Evolutionary conservation across 2,113 vertebrate genomes (phyloP).

Genomic region (Lathamus discolor): DNA sequence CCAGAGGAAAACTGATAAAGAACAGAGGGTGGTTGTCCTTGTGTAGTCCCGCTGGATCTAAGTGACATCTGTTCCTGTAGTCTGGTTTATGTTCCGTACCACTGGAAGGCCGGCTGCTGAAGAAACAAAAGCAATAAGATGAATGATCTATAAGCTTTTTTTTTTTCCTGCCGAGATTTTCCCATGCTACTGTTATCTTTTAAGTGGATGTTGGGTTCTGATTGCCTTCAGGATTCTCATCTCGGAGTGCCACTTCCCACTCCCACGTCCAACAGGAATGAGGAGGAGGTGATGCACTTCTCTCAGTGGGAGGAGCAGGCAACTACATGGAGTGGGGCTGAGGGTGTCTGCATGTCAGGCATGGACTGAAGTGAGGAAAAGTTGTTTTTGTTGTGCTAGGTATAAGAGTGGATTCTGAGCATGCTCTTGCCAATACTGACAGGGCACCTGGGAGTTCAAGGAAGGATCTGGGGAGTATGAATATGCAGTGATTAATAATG

Average conservation of each 20-base stretch:
- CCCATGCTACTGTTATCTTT: neutral
- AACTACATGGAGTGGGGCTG: neutral
- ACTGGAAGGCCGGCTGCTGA: fast-evolving
- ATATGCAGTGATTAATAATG: neutral
- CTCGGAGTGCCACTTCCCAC: neutral
- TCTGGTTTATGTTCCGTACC: neutral
- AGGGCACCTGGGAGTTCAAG: neutral
- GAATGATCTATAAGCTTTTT: neutral
- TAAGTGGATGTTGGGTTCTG: neutral
- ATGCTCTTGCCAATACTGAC: fast-evolving
- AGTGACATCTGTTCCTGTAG: neutral
- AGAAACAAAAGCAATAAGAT: neutral
- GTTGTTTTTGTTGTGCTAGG: neutral
- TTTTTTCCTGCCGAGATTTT: neutral
- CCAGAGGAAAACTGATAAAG: neutral
- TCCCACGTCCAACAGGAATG: neutral
- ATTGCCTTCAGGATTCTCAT: neutral
- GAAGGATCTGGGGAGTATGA: neutral
- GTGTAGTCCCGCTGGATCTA: neutral
- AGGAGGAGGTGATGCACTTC: neutral
- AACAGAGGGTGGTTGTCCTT: neutral
- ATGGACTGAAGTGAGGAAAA: neutral
- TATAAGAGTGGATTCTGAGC: neutral
- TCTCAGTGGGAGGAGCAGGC: neutral
- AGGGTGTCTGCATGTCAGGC: neutral